Evolutionary conservation across 1,140 invertebrate species (phyloP), one percentile per base, ranked within the genome.

Genomic region (Babylonia areolata): DNA sequence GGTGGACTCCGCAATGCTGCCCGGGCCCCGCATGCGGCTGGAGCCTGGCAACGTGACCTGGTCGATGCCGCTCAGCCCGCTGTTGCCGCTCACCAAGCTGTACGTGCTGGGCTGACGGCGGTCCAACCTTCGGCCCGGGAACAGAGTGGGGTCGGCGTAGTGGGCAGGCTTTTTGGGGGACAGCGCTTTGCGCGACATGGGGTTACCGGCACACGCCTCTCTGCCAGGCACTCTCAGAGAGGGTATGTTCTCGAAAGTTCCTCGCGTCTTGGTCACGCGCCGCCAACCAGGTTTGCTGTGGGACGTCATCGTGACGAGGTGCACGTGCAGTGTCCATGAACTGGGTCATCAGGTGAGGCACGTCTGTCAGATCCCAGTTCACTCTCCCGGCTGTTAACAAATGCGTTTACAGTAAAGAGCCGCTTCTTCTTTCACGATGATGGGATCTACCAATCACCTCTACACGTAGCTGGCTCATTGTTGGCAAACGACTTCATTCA

Each of bases 1-100:
- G 69, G 69, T 73, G 69, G 69, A 73, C 28, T 31, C 69, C 31
- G n/a, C 69, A 3, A 6, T 35, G 69, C 69, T 64, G 58, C 58
- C 58, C 58, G 58, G 17, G 58, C 20, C n/a, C 3, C 58, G 40
- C 9, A 11, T 5, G 2, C 20, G 15, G 75, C 28, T n/a, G 5
- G 31, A 46, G 78, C 39, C 28, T 3, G n/a, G 39, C 40, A 80
- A 23, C 37, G 46, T 42, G 78, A 80, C 2, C 40, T n/a, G 39
- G 39, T 46, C 46, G 37, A 80, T 42, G 78, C 28, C 46, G 78
- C 39, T 80, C 20, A 80, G 39, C 40, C 39, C 46, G 78, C 78
- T 80, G 39, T 31, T 80, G 78, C 78, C 78, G 78, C 78, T 80
- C n/a, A 46, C 20, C n/a, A 31, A 5, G 39, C 78, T 80, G 78